Evolutionary conservation across 2,113 vertebrate species (phyloP).

Genomic region (Spilogale gracilis): DNA sequence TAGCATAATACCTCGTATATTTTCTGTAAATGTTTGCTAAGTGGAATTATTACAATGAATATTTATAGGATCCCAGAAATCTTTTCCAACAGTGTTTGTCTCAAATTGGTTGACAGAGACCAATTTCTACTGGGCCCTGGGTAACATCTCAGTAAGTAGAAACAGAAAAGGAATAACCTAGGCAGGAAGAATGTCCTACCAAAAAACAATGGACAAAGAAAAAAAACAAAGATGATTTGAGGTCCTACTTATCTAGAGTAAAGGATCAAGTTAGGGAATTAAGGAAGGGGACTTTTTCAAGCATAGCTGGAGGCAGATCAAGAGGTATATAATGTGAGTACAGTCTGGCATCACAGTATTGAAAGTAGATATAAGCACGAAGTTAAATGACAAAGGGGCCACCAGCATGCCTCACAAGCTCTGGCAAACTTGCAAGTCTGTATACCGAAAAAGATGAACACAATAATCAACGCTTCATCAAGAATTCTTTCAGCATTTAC

Average conservation of each 20-base stretch:
- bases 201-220: neutral
- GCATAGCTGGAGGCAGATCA: neutral
- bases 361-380: neutral
- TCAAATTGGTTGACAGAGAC: neutral
- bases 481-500: neutral
- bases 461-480: neutral
- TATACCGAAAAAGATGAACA: constrained; percentile 39
- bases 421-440: neutral
- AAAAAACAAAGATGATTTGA: neutral
- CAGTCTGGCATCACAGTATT: neutral
- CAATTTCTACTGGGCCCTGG: neutral
- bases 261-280: neutral
- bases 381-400: neutral
- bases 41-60: constrained; percentile 18
- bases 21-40: constrained; percentile 48
- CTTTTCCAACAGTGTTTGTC: neutral
- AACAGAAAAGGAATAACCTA: neutral
- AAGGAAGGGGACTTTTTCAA: neutral
- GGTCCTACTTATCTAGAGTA: neutral
- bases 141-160: neutral
- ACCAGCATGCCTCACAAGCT: neutral
- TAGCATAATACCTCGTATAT: neutral
- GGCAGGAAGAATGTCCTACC: neutral
- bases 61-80: constrained; percentile 20
- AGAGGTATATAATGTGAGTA: neutral